phyloP scores from a whole-genome alignment of 2,113 vertebrate genomes.

The Nothoprocta pentlandii region DNA sequence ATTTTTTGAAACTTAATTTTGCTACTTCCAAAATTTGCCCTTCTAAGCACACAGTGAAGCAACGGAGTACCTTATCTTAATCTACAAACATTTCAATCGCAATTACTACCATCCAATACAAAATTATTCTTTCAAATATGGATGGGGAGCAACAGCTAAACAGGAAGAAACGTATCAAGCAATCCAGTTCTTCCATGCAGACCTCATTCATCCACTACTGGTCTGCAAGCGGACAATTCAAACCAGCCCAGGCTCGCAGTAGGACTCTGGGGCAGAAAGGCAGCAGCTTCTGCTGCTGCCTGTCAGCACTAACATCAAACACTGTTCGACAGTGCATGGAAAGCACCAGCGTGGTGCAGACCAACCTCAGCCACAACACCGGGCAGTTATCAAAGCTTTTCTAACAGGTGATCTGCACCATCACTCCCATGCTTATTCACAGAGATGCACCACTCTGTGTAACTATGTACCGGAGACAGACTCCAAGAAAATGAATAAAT shows the following conservation, averaged over 20 bases:
- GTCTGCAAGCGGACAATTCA: conserved; percentile 31
- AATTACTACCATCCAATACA: not conserved
- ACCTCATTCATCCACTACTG: not conserved
- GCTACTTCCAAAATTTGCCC: not conserved
- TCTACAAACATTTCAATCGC: not conserved
- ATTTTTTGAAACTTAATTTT: not conserved
- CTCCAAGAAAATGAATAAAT: conserved; percentile 1
- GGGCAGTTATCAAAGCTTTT: not conserved
- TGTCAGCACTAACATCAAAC: not conserved
- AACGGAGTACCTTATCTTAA: not conserved
- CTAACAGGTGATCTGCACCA: not conserved
- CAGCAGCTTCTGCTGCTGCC: conserved; percentile 15
- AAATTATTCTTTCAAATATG: not conserved
- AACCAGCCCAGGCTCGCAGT: not conserved
- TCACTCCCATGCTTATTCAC: not conserved
- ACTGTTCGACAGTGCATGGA: not conserved
- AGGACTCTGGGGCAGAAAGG: not conserved
- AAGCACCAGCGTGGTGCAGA: not conserved
- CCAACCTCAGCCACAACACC: not conserved
- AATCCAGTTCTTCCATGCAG: not conserved
- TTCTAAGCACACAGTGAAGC: not conserved
- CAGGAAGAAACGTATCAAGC: not conserved
- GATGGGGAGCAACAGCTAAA: not conserved
- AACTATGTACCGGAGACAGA: not conserved
- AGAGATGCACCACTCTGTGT: rapidly evolving